Evolutionary conservation across 2,797 vertebrate genomes (phyloP).

Genomic region (Eurystomus glaucurus): DNA sequence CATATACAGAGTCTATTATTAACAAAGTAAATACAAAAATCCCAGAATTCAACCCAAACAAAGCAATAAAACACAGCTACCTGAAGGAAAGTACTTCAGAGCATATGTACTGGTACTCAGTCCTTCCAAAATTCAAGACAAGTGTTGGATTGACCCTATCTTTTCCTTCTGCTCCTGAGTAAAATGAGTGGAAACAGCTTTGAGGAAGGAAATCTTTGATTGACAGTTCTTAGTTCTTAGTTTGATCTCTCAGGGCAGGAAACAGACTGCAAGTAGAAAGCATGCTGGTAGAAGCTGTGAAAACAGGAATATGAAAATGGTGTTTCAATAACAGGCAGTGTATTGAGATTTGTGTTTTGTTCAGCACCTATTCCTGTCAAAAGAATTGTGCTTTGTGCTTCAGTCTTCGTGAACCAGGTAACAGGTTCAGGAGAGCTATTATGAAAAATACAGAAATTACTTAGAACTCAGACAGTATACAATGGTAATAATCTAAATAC

Average conservation of each 20-base stretch:
- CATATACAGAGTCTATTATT: neutral
- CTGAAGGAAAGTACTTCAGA: neutral
- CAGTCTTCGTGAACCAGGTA: neutral
- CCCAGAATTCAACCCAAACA: neutral
- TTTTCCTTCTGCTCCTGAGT: neutral
- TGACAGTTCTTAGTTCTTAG: neutral
- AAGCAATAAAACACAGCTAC: neutral
- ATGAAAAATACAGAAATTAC: neutral
- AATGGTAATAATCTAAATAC: neutral
- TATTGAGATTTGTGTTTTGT: neutral
- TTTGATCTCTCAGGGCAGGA: constrained; percentile 6
- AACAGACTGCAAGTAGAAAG: constrained; percentile 17
- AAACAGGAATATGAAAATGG: neutral
- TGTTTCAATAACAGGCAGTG: neutral
- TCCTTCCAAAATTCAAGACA: neutral
- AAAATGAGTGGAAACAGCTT: neutral
- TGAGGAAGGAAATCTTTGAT: neutral
- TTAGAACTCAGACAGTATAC: neutral
- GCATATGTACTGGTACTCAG: neutral
- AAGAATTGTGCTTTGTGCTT: neutral
- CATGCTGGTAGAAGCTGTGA: neutral
- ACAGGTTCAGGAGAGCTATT: neutral
- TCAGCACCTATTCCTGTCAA: neutral
- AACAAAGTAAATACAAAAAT: neutral
- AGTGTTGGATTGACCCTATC: neutral